These are phyloP conservation scores for Salvelinus alpinus DNA, from an alignment of 2,113 vertebrate species.

Conservation along the genomic window DNA sequence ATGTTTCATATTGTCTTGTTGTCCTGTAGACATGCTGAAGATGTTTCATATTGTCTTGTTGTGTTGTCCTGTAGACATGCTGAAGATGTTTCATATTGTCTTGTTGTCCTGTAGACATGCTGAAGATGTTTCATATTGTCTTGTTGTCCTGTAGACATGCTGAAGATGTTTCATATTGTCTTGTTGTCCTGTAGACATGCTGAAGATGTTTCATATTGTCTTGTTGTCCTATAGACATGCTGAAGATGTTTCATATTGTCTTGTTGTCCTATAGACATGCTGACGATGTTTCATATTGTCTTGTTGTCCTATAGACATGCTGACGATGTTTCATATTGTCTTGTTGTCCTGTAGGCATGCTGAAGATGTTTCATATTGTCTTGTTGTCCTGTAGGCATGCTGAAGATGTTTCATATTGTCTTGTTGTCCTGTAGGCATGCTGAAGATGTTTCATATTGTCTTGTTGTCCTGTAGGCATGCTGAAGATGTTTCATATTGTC, in stretches of 20 bases:
- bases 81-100: too few species aligned
- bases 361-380: not conserved
- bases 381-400: slow-evolving; percentile 66
- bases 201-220: not conserved
- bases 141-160: too few species aligned
- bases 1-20: too few species aligned
- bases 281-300: not conserved
- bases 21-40: too few species aligned
- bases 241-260: slow-evolving; percentile 93
- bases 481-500: slow-evolving; percentile 93
- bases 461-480: slow-evolving; percentile 65
- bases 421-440: too few species aligned
- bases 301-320: slow-evolving; percentile 66
- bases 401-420: slow-evolving; percentile 93
- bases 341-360: too few species aligned
- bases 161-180: not conserved
- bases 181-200: not conserved
- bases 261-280: too few species aligned
- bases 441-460: not conserved
- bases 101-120: too few species aligned
- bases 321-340: slow-evolving; percentile 93
- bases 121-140: slow-evolving; percentile 82
- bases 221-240: slow-evolving; percentile 66
- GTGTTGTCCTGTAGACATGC: too few species aligned
- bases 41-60: too few species aligned